Conservation (phyloP, 2,888 invertebrate genomes). For the Caenorhabditis uteleia region DNA sequence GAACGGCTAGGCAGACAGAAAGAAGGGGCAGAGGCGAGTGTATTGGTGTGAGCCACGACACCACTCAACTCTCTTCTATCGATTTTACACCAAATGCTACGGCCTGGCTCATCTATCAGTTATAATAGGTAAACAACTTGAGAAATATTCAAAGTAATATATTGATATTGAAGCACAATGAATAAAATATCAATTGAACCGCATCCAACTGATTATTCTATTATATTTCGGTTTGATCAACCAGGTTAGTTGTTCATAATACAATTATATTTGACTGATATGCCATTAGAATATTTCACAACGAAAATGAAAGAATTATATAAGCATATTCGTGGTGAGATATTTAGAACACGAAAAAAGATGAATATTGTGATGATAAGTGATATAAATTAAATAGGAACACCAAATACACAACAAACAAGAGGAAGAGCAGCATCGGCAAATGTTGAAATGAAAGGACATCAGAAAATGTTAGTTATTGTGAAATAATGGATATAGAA, state of each 20-base stretch:
- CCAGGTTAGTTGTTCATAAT: conserved; percentile 62
- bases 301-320: too few relatives aligned
- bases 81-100: conserved; percentile 24
- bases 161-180: conserved; percentile 12
- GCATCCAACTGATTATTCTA: conserved; percentile 85
- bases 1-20: conserved; percentile 2
- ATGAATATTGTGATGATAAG: not conserved
- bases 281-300: too few relatives aligned
- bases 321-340: too few relatives aligned
- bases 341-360: too few relatives aligned
- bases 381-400: not conserved
- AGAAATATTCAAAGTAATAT: not conserved
- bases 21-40: conserved; percentile 6
- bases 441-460: conserved; percentile 12
- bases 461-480: conserved; percentile 45
- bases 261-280: too few relatives aligned
- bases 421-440: conserved; percentile 21
- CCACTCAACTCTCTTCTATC: conserved; percentile 2
- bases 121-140: conserved; percentile 33
- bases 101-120: conserved; percentile 32
- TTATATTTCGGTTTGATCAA: conserved; percentile 84
- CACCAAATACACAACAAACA: not conserved
- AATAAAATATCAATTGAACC: conserved; percentile 77
- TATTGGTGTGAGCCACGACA: not conserved
- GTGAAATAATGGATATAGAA: not conserved